Evolutionary conservation across 2,797 vertebrate genomes (phyloP).

Genomic region (Crocodylus rhombifer): DNA sequence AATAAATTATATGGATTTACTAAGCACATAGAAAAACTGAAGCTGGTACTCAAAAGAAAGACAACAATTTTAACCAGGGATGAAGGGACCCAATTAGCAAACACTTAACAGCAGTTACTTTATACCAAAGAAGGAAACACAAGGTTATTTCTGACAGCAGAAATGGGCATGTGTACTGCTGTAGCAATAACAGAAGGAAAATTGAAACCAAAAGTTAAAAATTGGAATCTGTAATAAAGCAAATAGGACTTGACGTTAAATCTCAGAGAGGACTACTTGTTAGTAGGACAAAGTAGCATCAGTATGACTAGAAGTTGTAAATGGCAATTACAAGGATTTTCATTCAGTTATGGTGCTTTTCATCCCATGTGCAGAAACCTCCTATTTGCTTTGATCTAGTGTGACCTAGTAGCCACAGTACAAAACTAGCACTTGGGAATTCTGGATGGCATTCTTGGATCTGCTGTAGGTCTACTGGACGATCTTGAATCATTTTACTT

Average conservation of each 20-base stretch:
- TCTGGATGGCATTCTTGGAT: background rate
- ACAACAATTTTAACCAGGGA: background rate
- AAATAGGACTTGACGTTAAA: background rate
- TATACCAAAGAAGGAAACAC: slow-evolving; percentile 32
- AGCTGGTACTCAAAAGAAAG: slow-evolving; percentile 40
- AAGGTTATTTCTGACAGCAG: slow-evolving; percentile 41
- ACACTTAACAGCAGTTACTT: slow-evolving; percentile 61
- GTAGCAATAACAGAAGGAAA: background rate
- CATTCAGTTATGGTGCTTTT: background rate
- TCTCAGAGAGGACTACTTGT: background rate
- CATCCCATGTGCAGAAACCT: background rate
- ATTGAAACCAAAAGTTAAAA: background rate
- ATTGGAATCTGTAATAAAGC: background rate
- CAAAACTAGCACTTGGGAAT: background rate
- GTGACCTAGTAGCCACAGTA: background rate
- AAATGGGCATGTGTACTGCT: slow-evolving; percentile 28
- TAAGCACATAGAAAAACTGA: slow-evolving; percentile 25
- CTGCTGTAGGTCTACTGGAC: background rate
- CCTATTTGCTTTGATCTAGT: background rate
- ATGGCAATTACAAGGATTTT: background rate
- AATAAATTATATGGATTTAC: slow-evolving; percentile 62
- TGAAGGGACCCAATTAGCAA: background rate
- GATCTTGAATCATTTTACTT: accelerated
- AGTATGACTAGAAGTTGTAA: background rate
- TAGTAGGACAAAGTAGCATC: background rate